Evolutionary conservation across 2,888 invertebrate genomes (phyloP), one percentile per base, ranked within the genome.

Genomic region (Diploptera punctata): DNA sequence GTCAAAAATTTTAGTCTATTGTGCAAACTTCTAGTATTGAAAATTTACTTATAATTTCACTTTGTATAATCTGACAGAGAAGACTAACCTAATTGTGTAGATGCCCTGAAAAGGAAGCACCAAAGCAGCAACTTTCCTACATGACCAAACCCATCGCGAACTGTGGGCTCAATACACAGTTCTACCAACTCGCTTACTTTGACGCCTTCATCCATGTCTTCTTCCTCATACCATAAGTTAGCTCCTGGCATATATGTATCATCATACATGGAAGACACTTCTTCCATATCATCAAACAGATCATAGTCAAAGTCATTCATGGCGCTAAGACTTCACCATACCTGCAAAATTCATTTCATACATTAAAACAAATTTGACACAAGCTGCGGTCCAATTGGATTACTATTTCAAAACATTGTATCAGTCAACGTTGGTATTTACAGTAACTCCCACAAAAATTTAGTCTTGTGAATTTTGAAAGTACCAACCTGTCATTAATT

Each of bases 141-240:
- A 76, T 80, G 80, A 71, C 77, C 74, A 13, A 78, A 71, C 10
- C 78, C 80, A 74, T 79, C 79, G 54, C 73, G 74, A 18, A 79
- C 31, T 0, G 79, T 80, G 1, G 81, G 80, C 54, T 78, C 76
- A n/a, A 80, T 73, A 62, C 81, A 81, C 21, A 78, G 74, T 49
- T 79, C 77, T 21, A 78, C 76, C 13, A 80, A 75, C 47, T 79
- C 78, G 19, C 68, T 67, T 7, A 78, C 67, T 24, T 74, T 76
- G 10, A 76, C 73, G 7, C 74, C 77, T 13, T 76, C 75, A 62
- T 73, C 75, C n/a, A 71, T 21, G 19, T 75, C 76, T 38, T 77
- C 76, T 31, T 75, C 75, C 49, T 76, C 76, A 68, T 74, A 73
- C 76, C 76, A 76, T 7, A 76, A 49, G 47, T 75, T 73, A n/a